These are phyloP conservation scores for Cardiocondyla obscurior DNA, from an alignment of 1,140 invertebrate species.

Conservation along the genomic window DNA sequence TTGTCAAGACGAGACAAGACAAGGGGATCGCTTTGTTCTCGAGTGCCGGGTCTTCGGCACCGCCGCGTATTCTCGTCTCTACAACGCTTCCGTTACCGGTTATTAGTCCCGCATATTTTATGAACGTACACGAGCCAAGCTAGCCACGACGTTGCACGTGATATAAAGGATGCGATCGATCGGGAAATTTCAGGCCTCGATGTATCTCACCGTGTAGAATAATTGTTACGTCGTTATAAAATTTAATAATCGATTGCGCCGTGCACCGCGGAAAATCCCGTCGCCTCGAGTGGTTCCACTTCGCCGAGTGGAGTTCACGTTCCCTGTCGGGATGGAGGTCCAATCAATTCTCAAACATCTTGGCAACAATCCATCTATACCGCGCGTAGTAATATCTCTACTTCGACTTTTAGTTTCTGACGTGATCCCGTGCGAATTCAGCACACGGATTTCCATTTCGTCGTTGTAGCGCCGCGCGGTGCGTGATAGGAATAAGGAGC, in stretches of 20 bases:
- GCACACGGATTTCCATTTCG: constrained; percentile 53
- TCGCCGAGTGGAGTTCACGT: too few species aligned
- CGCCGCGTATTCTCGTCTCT: not conserved
- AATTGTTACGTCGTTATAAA: too few species aligned
- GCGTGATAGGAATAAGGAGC: constrained; percentile 36
- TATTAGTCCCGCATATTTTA: constrained; percentile 55
- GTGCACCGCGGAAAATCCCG: too few species aligned
- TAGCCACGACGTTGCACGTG: too few species aligned
- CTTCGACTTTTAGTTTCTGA: constrained; percentile 38
- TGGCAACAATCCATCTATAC: constrained; percentile 16
- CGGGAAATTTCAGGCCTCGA: too few species aligned
- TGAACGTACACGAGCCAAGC: too few species aligned
- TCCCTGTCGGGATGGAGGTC: too few species aligned
- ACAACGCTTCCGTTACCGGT: constrained; percentile 20
- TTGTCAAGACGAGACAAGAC: constrained; percentile 13
- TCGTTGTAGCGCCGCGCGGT: constrained; percentile 1
- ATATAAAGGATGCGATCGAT: too few species aligned
- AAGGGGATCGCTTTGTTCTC: constrained; percentile 15
- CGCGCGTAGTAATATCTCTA: constrained; percentile 21
- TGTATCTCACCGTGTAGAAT: too few species aligned
- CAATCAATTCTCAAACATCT: constrained; percentile 28
- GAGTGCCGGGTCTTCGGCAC: not conserved
- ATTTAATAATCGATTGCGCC: too few species aligned
- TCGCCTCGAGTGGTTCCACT: too few species aligned
- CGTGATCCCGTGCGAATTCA: constrained; percentile 29